Evolutionary conservation across 2,113 vertebrate species (phyloP).

Genomic region (Gasterosteus nipponicus): DNA sequence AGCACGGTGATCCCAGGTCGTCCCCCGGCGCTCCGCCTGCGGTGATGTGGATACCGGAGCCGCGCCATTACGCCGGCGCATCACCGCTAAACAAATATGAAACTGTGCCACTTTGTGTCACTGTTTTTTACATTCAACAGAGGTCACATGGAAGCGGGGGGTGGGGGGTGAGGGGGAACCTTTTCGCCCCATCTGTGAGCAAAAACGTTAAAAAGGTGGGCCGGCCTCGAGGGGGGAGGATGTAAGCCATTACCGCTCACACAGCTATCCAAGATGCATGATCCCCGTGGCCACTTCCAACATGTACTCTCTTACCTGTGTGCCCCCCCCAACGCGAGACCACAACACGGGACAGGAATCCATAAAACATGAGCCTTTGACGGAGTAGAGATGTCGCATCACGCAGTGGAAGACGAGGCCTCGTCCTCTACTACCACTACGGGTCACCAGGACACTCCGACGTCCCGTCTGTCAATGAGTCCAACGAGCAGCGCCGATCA

Average conservation of each 20-base stretch:
- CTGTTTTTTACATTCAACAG: constrained; percentile 81
- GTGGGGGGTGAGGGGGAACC: constrained; percentile 18
- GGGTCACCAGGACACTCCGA: background rate
- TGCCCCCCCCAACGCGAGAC: constrained; percentile 19
- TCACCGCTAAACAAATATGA: constrained; percentile 80
- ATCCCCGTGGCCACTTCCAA: constrained; percentile 57
- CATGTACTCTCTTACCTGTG: constrained; percentile 70
- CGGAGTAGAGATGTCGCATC: constrained; percentile 8
- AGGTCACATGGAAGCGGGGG: constrained; percentile 54
- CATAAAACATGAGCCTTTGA: constrained; percentile 58
- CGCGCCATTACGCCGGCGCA: constrained; percentile 69
- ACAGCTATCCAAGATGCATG: constrained; percentile 52
- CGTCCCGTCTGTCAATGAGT: constrained; percentile 16
- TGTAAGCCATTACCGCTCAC: constrained; percentile 69
- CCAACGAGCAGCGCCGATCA: constrained; percentile 26
- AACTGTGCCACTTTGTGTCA: constrained; percentile 82
- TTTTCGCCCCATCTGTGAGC: constrained; percentile 72
- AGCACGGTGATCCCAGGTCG: constrained; percentile 79
- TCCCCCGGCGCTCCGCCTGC: constrained; percentile 65
- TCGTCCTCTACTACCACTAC: background rate
- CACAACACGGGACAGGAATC: constrained; percentile 38
- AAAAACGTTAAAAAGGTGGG: constrained; percentile 71
- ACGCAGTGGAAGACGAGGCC: background rate
- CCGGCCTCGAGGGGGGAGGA: constrained; percentile 54
- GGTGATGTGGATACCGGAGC: constrained; percentile 65